These are phyloP conservation scores for Cheilosia grossa DNA, from an alignment of 2,888 invertebrate species.

Conservation along the genomic window DNA sequence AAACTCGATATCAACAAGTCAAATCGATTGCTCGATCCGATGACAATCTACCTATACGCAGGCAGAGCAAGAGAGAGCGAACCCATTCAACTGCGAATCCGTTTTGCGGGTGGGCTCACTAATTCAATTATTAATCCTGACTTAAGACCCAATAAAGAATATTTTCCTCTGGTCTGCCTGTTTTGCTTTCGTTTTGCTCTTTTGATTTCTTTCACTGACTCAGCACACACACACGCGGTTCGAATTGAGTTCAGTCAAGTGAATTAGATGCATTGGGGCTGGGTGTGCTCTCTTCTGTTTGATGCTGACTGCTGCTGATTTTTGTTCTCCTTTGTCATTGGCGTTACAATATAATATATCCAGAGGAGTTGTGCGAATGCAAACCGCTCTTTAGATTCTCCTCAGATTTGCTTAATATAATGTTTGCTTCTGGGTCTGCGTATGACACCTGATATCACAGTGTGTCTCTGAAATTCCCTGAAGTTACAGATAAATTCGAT, in stretches of 20 bases:
- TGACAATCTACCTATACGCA: slow-evolving; percentile 36
- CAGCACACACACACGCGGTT: slow-evolving; percentile 37
- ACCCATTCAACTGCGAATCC: slow-evolving; percentile 81
- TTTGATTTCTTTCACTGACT: slow-evolving; percentile 71
- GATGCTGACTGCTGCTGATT: slow-evolving; percentile 32
- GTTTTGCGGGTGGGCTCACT: slow-evolving; percentile 80
- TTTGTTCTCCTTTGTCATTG: slow-evolving; percentile 55
- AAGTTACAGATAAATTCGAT: slow-evolving; percentile 72
- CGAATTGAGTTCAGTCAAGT: slow-evolving; percentile 72
- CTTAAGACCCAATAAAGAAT: slow-evolving; percentile 73
- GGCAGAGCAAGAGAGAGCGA: slow-evolving; percentile 12
- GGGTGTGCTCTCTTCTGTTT: slow-evolving; percentile 38
- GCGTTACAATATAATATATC: not conserved
- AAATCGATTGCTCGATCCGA: slow-evolving; percentile 67
- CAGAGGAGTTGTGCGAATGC: slow-evolving; percentile 55
- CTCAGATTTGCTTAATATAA: slow-evolving; percentile 53
- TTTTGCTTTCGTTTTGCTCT: slow-evolving; percentile 32
- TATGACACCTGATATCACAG: slow-evolving; percentile 71
- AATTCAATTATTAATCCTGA: slow-evolving; percentile 80
- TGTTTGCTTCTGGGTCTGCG: slow-evolving; percentile 70
- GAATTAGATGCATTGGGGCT: slow-evolving; percentile 70
- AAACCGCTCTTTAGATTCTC: slow-evolving; percentile 61
- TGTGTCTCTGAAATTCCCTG: slow-evolving; percentile 64
- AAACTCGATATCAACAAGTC: slow-evolving; percentile 76
- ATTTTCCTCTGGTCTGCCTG: not conserved